Evolutionary conservation across 2,113 vertebrate genomes (phyloP), one percentile per base, ranked within the genome.

Genomic region (Hymenochirus boettgeri): DNA sequence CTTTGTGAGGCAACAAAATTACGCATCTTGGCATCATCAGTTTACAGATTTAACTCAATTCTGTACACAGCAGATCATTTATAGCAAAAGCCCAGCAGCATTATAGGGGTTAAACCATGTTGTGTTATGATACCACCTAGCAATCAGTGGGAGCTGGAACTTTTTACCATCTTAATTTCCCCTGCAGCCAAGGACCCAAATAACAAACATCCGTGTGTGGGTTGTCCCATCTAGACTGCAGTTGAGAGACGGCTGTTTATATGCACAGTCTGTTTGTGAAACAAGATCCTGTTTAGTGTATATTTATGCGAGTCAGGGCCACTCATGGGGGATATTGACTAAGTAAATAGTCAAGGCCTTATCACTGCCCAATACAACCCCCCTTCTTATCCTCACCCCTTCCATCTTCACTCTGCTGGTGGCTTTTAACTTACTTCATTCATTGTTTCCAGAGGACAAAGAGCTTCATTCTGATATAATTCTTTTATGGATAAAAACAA

Each of bases 131-230:
- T 67, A 58, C n/a, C 15, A 59, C 46, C 55, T 45, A 27, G 56
- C 64, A 67, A 67, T 67, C 64, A 67, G 42, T 21, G 46, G 46
- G 23, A 52, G 56, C 56, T 58, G 64, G 47, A 67, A 51, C 31
- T 50, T 67, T 67, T 67, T 51, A 67, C 64, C 64, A 52, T 11
- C 23, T 52, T 67, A 25, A 67, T 67, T 67, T 59, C 22, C 64
- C 64, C 56, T 15, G 18, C 46, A 67, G 64, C 64, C 64, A 29
- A 67, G 56, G 39, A 67, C 64, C 64, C 64, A 67, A 67, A 67
- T 59, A 58, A 67, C 64, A 67, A 67, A 67, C 56, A 67, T 67
- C 55, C 55, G 55, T 67, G 64, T 67, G 64, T 67, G 64, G 64
- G 64, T 58, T 45, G 33, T 22, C 64, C 56, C 64, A 52, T 67